These are phyloP conservation scores for Empis livida DNA, from an alignment of 2,888 invertebrate species.

Conservation along the genomic window DNA sequence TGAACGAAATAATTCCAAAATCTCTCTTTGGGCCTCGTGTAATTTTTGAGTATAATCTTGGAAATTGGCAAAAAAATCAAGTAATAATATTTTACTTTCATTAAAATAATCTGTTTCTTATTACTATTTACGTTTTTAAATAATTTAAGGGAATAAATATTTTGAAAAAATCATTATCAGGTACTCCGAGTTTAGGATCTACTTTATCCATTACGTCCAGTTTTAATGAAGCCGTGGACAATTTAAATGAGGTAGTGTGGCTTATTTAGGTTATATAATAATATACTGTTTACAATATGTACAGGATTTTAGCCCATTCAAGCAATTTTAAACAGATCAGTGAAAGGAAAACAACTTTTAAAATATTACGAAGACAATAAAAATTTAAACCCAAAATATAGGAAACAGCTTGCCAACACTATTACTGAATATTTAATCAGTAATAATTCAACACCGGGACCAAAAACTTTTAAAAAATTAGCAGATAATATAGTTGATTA, in stretches of 20 bases:
- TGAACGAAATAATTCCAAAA: slow-evolving; percentile 1
- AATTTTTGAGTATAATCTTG: slow-evolving; percentile 3
- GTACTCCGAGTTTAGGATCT: background rate
- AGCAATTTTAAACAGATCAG: slow-evolving; percentile 2
- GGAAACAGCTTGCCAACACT: background rate
- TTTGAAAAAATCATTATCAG: too few species aligned
- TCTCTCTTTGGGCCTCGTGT: slow-evolving; percentile 1
- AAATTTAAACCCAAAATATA: background rate
- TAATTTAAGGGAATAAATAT: background rate
- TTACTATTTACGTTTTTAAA: background rate
- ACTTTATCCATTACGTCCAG: background rate
- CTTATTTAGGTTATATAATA: background rate
- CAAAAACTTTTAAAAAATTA: slow-evolving; percentile 1
- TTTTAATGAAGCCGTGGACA: background rate
- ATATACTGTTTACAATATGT: background rate
- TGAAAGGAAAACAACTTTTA: background rate
- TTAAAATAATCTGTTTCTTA: background rate
- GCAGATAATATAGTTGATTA: background rate
- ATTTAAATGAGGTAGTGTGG: slow-evolving; percentile 2
- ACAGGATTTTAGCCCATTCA: background rate
- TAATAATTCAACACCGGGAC: background rate
- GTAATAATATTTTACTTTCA: background rate
- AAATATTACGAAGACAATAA: background rate
- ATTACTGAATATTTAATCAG: slow-evolving; percentile 1
- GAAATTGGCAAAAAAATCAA: slow-evolving; percentile 2